These are phyloP conservation scores for Melanophora roralis DNA, from an alignment of 2,888 invertebrate genomes.

Conservation along the genomic window DNA sequence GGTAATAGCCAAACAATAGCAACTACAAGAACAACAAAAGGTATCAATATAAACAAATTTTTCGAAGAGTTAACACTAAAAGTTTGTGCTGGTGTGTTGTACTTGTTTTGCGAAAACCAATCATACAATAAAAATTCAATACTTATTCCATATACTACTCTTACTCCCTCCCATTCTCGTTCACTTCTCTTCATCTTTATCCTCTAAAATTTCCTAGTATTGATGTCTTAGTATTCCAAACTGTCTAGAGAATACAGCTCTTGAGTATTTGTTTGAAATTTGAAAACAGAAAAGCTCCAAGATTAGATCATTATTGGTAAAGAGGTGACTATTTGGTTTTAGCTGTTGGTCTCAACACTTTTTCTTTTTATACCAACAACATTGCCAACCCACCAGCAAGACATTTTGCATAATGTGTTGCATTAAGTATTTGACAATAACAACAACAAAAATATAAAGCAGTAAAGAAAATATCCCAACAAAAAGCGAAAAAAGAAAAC, in stretches of 20 bases:
- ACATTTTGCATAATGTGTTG: constrained; percentile 61
- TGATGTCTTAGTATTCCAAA: constrained; percentile 2
- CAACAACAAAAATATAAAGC: constrained; percentile 17
- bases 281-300: constrained; percentile 37
- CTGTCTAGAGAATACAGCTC: neutral
- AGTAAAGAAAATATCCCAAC: constrained; percentile 30
- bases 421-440: constrained; percentile 59
- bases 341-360: neutral
- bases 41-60: constrained; percentile 42
- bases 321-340: constrained; percentile 38
- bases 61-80: constrained; percentile 52
- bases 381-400: constrained; percentile 44
- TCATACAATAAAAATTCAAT: constrained; percentile 61
- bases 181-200: neutral
- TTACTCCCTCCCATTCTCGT: neutral
- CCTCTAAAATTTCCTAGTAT: neutral
- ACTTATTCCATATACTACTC: constrained; percentile 36
- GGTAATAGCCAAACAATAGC: constrained; percentile 14
- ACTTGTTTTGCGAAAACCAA: constrained; percentile 26
- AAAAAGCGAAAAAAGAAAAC: neutral
- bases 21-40: neutral
- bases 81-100: constrained; percentile 13
- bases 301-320: constrained; percentile 58
- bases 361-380: constrained; percentile 25
- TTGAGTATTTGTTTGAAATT: constrained; percentile 24